Base-by-base conservation (phyloP, 2,797 vertebrate genomes). In the Apogon talboti region DNA sequence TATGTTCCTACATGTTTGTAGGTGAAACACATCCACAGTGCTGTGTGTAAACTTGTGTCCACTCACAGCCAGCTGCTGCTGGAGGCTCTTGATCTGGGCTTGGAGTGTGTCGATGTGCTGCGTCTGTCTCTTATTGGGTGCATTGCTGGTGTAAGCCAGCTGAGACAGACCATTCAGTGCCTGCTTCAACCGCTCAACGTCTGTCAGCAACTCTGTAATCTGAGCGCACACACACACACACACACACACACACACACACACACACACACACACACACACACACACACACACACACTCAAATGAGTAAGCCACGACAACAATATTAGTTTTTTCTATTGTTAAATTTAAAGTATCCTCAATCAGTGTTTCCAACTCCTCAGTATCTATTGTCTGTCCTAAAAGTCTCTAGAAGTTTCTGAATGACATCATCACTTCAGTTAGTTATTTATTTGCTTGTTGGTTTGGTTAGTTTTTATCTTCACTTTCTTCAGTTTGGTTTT, bases 41-140 rank as follows among this genome's bases (percentile, higher is more conserved):
- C 6, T 42, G 6, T 8, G 8, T 43, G 40, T 60, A 10, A 33
- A 15, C 21, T 40, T 30, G 49, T 16, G 51, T 76, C 1, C 64
- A 96, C 98, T 98, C 81, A 99, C 98, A 91, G 95, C 95, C 88
- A 99, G 95, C 94, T 99, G 97, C 45, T 96, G 96, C 89, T 98
- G 96, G 52, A 99, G 94, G 65, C 86, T 91, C 85, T 92, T 95
- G 87, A 98, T 94, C 90, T 98, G 96, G 58, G 81, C 89, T 87
- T 98, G 97, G 74, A 99, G 95, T 35, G 87, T 58, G 62, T 98
- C 98, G 0, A 95, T 83, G 77, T 96, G 95, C 85, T 94, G 96
- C 55, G 73, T 92, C 89, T 96, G 96, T 70, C 94, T 95, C 93
- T 95, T 98, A 35, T 91, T 93, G 81, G 94, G 92, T 18, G 95